These are phyloP conservation scores for Lutraria rhynchaena DNA, from an alignment of 1,140 invertebrate genomes.

Conservation along the genomic window DNA sequence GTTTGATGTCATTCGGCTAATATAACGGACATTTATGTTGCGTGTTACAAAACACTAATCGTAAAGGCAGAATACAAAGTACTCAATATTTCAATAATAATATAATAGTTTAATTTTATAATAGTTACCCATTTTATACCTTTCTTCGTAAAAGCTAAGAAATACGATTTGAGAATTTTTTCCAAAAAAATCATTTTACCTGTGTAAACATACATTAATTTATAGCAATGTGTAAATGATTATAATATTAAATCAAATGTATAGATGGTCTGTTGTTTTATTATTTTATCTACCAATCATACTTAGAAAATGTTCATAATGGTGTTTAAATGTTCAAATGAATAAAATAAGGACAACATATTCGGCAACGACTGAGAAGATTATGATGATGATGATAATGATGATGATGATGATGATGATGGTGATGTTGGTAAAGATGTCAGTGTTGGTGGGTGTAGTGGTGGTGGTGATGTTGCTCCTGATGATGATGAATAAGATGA, in stretches of 20 bases:
- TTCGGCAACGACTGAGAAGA: neutral
- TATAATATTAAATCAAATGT: neutral
- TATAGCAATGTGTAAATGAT: conserved; percentile 1
- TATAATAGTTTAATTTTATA: too few relatives aligned
- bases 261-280: neutral
- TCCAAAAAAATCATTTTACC: neutral
- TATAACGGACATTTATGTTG: too few relatives aligned
- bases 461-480: neutral
- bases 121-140: too few relatives aligned
- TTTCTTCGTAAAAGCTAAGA: too few relatives aligned
- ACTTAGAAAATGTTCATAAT: neutral
- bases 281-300: neutral
- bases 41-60: too few relatives aligned
- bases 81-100: too few relatives aligned
- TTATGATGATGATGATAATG: neutral
- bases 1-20: too few relatives aligned
- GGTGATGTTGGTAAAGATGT: neutral
- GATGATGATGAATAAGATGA: neutral
- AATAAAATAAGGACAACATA: neutral
- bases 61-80: too few relatives aligned
- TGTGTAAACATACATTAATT: neutral
- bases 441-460: neutral
- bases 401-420: conserved; percentile 1
- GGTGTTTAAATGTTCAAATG: neutral
- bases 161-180: too few relatives aligned